Conservation (phyloP, 2,113 vertebrate genomes). For the Geococcyx californianus region DNA sequence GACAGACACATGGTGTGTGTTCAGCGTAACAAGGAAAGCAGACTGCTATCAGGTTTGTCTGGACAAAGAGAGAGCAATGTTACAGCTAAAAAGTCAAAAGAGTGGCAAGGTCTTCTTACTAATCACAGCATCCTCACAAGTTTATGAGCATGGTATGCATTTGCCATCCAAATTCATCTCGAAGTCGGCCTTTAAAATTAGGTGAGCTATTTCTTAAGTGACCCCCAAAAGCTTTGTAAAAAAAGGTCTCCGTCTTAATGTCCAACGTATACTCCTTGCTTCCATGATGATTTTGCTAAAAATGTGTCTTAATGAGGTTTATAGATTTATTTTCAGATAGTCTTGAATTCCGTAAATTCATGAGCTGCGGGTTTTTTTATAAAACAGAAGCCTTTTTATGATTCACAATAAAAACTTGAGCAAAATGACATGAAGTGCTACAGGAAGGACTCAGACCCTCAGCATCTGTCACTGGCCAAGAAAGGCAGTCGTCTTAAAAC, state of each 20-base stretch:
- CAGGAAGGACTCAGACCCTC: neutral
- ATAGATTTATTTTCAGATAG: neutral
- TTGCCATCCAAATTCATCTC: neutral
- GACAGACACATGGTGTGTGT: rapidly evolving
- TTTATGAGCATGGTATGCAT: neutral
- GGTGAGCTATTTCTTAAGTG: neutral
- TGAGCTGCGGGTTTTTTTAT: neutral
- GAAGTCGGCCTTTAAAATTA: neutral
- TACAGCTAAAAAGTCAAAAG: neutral
- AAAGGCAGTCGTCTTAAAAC: neutral
- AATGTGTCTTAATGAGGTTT: neutral
- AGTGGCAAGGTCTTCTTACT: neutral
- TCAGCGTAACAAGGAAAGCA: neutral
- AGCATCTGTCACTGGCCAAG: neutral
- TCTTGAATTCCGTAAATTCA: neutral
- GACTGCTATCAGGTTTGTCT: neutral
- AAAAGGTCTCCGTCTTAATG: neutral
- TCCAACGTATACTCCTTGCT: neutral
- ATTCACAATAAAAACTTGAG: neutral
- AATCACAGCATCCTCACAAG: neutral
- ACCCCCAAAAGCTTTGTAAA: neutral
- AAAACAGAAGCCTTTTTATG: neutral
- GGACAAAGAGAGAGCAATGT: neutral
- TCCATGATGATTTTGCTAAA: neutral
- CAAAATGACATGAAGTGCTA: neutral